Evolutionary conservation across 1,140 invertebrate species (phyloP), one percentile per base, ranked within the genome.

Genomic region (Ladona fulva): DNA sequence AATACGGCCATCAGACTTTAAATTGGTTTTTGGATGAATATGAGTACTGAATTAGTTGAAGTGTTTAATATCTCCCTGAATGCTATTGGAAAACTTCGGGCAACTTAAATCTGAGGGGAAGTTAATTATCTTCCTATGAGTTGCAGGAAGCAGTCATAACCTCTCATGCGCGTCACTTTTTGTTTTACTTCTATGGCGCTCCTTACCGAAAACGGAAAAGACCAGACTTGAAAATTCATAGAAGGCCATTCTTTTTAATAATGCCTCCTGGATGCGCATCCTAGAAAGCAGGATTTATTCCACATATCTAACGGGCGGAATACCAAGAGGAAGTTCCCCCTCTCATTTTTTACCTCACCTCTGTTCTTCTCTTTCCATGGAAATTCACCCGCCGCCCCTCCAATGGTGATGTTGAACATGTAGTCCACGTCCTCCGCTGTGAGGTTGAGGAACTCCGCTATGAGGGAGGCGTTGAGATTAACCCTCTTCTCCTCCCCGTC

Each of bases 361-460:
- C 29, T 59, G 73, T 80, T 22, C 0, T 19, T 25, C n/a, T 52
- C 29, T 8, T 19, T 7, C 52, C 52, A 66, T 52, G 10, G 44
- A 10, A 52, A 19, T 52, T 11, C 44, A 11, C 44, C 44, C 10
- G 12, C 77, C 59, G 14, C 77, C 59, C 78, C 76, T 10, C 29
- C 77, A 0, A 80, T 22, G 52, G 52, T 78, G 79, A 80, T 82
- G 73, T 78, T 83, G 74, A 80, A 81, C 74, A 82, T 75, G 78
- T 83, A 84, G 8, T 83, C 81, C 0, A 84, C 76, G 52, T 84
- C 83, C n/a, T 84, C 84, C 37, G 80, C 79, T 22, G 83, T 84
- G 24, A 85, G 81, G 78, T 84, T 84, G 1, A 83, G 24, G 3
- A 84, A 79, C 1, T 83, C 76, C 66, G 81, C 80, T 10, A 80